Conservation (phyloP, 2,888 invertebrate genomes). For the Catotricha subobsoleta region DNA sequence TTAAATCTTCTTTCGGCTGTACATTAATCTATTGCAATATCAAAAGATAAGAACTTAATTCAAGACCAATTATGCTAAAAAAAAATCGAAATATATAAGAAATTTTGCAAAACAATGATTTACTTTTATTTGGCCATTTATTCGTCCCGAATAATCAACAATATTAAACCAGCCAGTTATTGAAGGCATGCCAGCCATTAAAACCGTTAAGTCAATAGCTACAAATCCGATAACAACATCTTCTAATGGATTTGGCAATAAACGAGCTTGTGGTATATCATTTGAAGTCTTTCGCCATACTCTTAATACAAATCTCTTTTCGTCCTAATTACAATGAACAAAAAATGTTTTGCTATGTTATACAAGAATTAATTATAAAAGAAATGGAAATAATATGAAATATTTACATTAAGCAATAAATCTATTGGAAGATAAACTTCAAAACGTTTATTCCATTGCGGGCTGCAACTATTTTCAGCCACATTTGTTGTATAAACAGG, state of each 20-base stretch:
- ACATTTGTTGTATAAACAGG: constrained; percentile 33
- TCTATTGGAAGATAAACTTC: constrained; percentile 32
- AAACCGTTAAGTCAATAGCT: constrained; percentile 36
- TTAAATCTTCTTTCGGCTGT: constrained; percentile 34
- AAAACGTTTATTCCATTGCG: constrained; percentile 37
- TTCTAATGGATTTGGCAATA: constrained; percentile 32
- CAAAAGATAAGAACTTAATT: background rate
- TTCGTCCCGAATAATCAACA: constrained; percentile 36
- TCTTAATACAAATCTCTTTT: constrained; percentile 40
- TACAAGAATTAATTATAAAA: background rate
- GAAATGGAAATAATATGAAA: constrained; percentile 16
- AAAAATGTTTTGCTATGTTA: constrained; percentile 3
- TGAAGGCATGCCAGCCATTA: constrained; percentile 32
- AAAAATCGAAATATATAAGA: too few relatives aligned
- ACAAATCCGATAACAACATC: constrained; percentile 42
- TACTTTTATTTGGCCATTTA: constrained; percentile 43
- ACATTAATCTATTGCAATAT: constrained; percentile 20
- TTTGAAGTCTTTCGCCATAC: constrained; percentile 37
- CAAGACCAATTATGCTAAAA: too few relatives aligned
- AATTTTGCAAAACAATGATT: too few relatives aligned
- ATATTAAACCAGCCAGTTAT: constrained; percentile 46
- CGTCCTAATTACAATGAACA: constrained; percentile 25
- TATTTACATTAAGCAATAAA: constrained; percentile 35
- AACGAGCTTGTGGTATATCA: constrained; percentile 21
- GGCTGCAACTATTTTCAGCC: constrained; percentile 32